phyloP scores from a whole-genome alignment of 2,888 invertebrate genomes.

The Plebejus anna region DNA sequence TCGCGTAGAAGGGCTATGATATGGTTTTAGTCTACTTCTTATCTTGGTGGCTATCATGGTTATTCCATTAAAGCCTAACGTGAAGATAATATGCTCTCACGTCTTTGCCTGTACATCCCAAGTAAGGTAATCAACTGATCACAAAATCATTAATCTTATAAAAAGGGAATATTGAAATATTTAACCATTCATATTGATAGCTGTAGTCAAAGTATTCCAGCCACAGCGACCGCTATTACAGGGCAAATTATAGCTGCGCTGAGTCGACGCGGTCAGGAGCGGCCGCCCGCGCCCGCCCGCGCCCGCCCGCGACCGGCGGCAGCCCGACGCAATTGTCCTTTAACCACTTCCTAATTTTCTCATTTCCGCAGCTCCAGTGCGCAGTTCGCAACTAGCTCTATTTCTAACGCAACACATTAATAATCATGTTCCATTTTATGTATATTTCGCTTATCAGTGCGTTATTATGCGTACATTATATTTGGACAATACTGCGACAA shows the following conservation, averaged over 20 bases:
- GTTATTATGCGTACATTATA: not conserved
- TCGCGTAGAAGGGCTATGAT: too few relatives aligned
- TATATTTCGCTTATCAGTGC: not conserved
- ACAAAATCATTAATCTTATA: not conserved
- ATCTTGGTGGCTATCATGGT: too few relatives aligned
- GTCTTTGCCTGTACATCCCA: not conserved
- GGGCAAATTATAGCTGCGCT: constrained; percentile 35
- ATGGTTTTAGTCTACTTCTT: too few relatives aligned
- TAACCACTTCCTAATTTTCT: constrained; percentile 75
- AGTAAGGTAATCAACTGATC: too few relatives aligned
- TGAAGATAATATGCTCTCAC: too few relatives aligned
- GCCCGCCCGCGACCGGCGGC: constrained; percentile 40
- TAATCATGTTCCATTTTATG: not conserved
- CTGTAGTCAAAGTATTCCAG: constrained; percentile 23
- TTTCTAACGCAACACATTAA: constrained; percentile 26
- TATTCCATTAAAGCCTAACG: too few relatives aligned
- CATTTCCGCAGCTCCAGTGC: constrained; percentile 59
- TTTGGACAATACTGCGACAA: not conserved
- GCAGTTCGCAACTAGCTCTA: constrained; percentile 33
- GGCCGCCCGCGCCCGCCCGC: constrained; percentile 42
- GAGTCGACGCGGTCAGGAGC: constrained; percentile 38
- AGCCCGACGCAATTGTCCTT: constrained; percentile 65
- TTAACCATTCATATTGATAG: not conserved
- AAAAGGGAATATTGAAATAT: not conserved
- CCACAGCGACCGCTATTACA: constrained; percentile 29